A percentile compares a stretch with the other conserved stretches of the same genome.
These are phyloP conservation scores for Lasioglossum lativentre DNA, from an alignment of 2,888 invertebrate species.

Conservation along the genomic window DNA sequence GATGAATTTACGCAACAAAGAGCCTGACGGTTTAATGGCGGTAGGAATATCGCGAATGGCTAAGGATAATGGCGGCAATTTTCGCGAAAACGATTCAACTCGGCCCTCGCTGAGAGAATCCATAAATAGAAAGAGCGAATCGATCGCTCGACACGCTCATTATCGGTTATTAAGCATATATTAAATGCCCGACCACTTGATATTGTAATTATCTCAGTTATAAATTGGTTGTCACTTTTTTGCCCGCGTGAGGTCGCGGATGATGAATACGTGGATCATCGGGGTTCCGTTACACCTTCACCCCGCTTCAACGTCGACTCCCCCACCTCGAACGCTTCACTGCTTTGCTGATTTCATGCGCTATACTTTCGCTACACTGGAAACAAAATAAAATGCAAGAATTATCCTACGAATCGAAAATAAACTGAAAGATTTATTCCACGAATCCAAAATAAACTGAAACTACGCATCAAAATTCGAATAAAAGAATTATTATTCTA, in stretches of 20 bases:
- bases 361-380: neutral
- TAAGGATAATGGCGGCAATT: constrained; percentile 28
- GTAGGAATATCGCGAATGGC: neutral
- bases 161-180: constrained; percentile 76
- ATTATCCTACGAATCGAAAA: no score
- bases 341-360: constrained; percentile 61
- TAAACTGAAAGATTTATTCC: no score
- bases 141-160: constrained; percentile 68
- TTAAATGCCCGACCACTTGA: constrained; percentile 76
- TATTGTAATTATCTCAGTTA: constrained; percentile 83
- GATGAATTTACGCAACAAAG: neutral
- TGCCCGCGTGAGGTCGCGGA: constrained; percentile 79
- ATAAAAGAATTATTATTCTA: no score
- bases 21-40: neutral
- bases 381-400: no score
- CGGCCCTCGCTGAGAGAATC: constrained; percentile 16
- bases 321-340: constrained; percentile 51
- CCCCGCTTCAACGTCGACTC: constrained; percentile 62
- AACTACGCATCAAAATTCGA: no score
- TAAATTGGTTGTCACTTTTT: constrained; percentile 82
- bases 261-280: constrained; percentile 81
- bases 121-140: constrained; percentile 53
- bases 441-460: no score
- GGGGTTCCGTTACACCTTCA: constrained; percentile 80
- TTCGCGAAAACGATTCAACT: constrained; percentile 23